A percentile compares a stretch with the other conserved stretches of the same genome.
These are phyloP conservation scores for Cichladusa arquata DNA, from an alignment of 2,113 vertebrate species.

Conservation along the genomic window DNA sequence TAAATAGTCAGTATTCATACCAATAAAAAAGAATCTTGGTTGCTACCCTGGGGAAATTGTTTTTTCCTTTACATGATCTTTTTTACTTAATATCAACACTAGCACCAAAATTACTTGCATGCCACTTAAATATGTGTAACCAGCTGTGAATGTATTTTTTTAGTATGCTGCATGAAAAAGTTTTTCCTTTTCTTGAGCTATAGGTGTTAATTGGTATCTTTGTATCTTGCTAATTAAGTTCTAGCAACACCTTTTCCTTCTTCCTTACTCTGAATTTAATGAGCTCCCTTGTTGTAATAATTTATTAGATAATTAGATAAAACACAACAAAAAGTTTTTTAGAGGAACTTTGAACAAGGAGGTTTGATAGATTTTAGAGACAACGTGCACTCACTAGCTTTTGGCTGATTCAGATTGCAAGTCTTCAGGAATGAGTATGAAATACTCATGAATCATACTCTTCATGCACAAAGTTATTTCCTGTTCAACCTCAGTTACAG, in stretches of 20 bases:
- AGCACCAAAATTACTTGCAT: constrained; percentile 57
- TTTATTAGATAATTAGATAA: constrained; percentile 78
- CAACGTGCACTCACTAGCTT: not conserved
- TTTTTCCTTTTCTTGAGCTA: constrained; percentile 61
- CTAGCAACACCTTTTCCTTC: constrained; percentile 77
- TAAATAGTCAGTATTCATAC: constrained; percentile 4
- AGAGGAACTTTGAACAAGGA: constrained; percentile 23
- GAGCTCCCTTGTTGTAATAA: constrained; percentile 76
- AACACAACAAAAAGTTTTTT: constrained; percentile 54
- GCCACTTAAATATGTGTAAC: constrained; percentile 67
- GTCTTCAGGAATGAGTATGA: not conserved
- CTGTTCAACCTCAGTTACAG: not conserved
- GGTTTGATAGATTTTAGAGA: constrained; percentile 21
- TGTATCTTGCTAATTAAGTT: constrained; percentile 84
- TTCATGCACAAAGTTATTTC: not conserved
- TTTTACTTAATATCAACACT: constrained; percentile 58
- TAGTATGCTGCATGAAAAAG: constrained; percentile 39
- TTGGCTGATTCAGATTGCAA: not conserved
- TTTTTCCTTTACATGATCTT: constrained; percentile 11
- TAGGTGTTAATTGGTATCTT: constrained; percentile 87
- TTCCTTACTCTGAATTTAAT: constrained; percentile 78
- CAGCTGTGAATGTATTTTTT: constrained; percentile 76
- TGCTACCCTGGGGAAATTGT: not conserved
- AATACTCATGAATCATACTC: not conserved
- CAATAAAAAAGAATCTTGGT: constrained; percentile 9